A percentile compares a stretch with the other conserved stretches of the same genome.
These are phyloP conservation scores for Acanthoscelides obtectus DNA, from an alignment of 2,888 invertebrate genomes.

Conservation along the genomic window DNA sequence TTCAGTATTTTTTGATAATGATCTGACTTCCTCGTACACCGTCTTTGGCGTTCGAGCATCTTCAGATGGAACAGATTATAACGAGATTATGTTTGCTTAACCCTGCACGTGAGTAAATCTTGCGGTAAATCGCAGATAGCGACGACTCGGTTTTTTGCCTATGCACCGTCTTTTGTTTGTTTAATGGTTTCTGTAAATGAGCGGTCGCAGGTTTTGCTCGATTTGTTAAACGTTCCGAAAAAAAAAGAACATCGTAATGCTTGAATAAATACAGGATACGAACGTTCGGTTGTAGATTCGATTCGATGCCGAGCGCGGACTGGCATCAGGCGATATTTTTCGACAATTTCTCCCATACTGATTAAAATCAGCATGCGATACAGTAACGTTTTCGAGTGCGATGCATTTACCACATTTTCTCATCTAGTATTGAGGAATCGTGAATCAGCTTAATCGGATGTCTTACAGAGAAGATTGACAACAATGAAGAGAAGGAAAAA, in stretches of 20 bases:
- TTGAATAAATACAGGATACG: not conserved
- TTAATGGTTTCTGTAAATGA: not conserved
- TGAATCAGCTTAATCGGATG: too few species aligned
- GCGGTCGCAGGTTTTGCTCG: not conserved
- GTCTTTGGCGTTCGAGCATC: not conserved
- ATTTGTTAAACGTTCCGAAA: not conserved
- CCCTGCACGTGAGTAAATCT: slow-evolving; percentile 28
- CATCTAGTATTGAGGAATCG: too few species aligned
- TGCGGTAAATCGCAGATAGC: slow-evolving; percentile 19
- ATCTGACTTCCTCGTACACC: not conserved
- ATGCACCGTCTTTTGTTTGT: not conserved
- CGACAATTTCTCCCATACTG: too few species aligned
- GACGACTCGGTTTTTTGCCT: not conserved
- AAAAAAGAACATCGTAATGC: not conserved
- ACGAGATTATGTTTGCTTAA: slow-evolving; percentile 31
- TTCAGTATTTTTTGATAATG: too few species aligned
- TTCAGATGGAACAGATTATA: slow-evolving; percentile 19
- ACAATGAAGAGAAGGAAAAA: too few species aligned
- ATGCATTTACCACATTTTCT: too few species aligned
- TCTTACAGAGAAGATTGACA: too few species aligned
- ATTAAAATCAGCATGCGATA: too few species aligned
- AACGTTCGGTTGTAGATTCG: not conserved
- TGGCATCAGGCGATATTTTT: too few species aligned
- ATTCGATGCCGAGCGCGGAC: not conserved
- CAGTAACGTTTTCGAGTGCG: too few species aligned